phyloP scores from a whole-genome alignment of 2,888 invertebrate species.

The Salticus scenicus region DNA sequence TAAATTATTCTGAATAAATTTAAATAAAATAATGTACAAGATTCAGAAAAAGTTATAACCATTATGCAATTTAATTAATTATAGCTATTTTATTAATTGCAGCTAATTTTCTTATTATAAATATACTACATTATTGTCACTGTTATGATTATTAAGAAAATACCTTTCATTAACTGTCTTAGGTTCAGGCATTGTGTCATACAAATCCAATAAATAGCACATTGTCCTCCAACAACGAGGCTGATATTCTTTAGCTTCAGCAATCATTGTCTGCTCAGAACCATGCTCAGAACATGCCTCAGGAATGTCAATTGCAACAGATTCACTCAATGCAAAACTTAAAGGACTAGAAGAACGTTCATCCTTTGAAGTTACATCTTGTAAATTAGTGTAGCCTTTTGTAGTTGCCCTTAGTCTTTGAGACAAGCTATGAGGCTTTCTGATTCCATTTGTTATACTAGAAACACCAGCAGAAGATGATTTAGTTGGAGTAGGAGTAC shows the following conservation, averaged over 20 bases:
- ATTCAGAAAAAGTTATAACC: no score
- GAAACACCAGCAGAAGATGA: constrained; percentile 63
- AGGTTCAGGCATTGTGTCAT: constrained; percentile 95
- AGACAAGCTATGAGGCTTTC: constrained; percentile 79
- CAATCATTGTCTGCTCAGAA: constrained; percentile 54
- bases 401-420: constrained; percentile 82
- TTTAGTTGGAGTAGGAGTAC: constrained; percentile 62
- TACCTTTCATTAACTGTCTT: constrained; percentile 89
- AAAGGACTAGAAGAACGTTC: constrained; percentile 70
- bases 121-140: no score
- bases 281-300: constrained; percentile 74
- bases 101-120: no score
- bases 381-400: constrained; percentile 86
- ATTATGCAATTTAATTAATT: no score
- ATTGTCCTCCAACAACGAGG: constrained; percentile 96
- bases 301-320: constrained; percentile 74
- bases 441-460: constrained; percentile 63
- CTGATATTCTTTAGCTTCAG: constrained; percentile 63
- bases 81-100: no score
- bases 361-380: constrained; percentile 72
- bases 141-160: no score
- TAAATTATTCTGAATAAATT: no score
- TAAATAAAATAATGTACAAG: no score
- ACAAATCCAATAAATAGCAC: constrained; percentile 91
- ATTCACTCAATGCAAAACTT: constrained; percentile 75